Conservation (phyloP, 2,113 vertebrate genomes). For the Ophiodon elongatus region DNA sequence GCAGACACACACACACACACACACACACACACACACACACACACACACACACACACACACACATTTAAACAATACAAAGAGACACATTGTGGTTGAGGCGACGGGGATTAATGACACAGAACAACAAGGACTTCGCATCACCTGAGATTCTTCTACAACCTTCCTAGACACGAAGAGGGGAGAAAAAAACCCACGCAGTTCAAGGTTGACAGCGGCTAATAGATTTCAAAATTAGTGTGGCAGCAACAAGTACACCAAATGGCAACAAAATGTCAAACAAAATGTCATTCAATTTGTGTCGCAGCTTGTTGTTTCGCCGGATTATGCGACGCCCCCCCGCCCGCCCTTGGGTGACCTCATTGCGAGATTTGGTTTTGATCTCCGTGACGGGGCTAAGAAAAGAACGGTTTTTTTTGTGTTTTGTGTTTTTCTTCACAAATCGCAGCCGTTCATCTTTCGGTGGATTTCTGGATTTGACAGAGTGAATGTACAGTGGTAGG, state of each 20-base stretch:
- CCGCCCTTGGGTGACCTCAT: slow-evolving; percentile 43
- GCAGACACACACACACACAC: no score
- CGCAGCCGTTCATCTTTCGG: slow-evolving; percentile 42
- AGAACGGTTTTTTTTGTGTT: slow-evolving; percentile 2
- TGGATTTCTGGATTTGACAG: slow-evolving; percentile 12
- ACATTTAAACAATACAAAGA: slow-evolving; percentile 39
- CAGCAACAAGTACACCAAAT: slow-evolving; percentile 63
- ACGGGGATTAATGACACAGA: slow-evolving; percentile 58
- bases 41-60: slow-evolving; percentile 12
- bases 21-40: slow-evolving; percentile 8
- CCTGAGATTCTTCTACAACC: slow-evolving; percentile 35
- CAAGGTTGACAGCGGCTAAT: slow-evolving; percentile 63
- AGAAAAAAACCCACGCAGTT: slow-evolving; percentile 38
- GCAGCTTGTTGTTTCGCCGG: slow-evolving; percentile 52
- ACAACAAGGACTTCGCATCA: slow-evolving; percentile 41
- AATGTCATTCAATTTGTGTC: slow-evolving; percentile 77
- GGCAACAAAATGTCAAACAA: slow-evolving; percentile 79
- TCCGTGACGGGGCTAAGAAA: slow-evolving; percentile 34
- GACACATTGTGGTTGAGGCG: slow-evolving; percentile 26
- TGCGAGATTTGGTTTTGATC: slow-evolving; percentile 36
- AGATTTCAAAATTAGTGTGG: slow-evolving; percentile 66
- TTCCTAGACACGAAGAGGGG: slow-evolving; percentile 21
- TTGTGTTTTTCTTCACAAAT: slow-evolving; percentile 18
- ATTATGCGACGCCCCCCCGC: slow-evolving; percentile 53
- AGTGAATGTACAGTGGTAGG: neutral